These are phyloP conservation scores for Eledona agricola DNA, from an alignment of 2,888 invertebrate genomes.

Conservation along the genomic window DNA sequence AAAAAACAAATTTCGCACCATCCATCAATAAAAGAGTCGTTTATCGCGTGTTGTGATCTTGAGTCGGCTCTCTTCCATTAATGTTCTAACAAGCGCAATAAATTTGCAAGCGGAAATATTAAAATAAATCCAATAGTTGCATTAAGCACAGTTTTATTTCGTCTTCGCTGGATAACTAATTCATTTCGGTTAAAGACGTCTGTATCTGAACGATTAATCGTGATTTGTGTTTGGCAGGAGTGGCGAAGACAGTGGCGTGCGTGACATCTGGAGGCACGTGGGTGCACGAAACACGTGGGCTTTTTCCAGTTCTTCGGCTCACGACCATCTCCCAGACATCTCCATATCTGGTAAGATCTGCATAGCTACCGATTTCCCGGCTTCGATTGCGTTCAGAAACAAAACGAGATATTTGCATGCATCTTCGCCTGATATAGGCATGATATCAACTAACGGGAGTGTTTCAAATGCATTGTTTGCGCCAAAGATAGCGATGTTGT, in stretches of 20 bases:
- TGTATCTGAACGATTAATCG: slow-evolving; percentile 45
- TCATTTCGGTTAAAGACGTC: slow-evolving; percentile 37
- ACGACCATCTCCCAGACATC: slow-evolving; percentile 47
- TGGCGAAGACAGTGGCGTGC: slow-evolving; percentile 52
- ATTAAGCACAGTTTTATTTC: too few relatives aligned
- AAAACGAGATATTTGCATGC: slow-evolving; percentile 28
- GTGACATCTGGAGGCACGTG: slow-evolving; percentile 54
- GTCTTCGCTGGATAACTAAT: slow-evolving; percentile 22
- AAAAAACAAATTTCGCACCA: too few relatives aligned
- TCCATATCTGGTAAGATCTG: slow-evolving; percentile 54
- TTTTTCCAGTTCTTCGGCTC: slow-evolving; percentile 45
- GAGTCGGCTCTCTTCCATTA: too few relatives aligned
- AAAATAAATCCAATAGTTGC: too few relatives aligned
- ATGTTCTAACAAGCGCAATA: too few relatives aligned
- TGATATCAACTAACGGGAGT: slow-evolving; percentile 14
- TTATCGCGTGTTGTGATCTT: too few relatives aligned
- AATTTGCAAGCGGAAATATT: too few relatives aligned
- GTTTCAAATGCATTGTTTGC: slow-evolving; percentile 6
- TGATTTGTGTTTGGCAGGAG: slow-evolving; percentile 51
- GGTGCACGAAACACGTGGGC: slow-evolving; percentile 56
- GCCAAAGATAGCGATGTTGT: neutral
- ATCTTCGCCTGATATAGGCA: slow-evolving; percentile 18
- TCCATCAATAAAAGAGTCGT: too few relatives aligned
- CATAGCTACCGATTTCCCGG: slow-evolving; percentile 28
- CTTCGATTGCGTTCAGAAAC: slow-evolving; percentile 28